Percentiles rank a stretch among this genome's conserved stretches.
Conservation (phyloP, 2,888 invertebrate genomes). For the Atherix ibis region DNA sequence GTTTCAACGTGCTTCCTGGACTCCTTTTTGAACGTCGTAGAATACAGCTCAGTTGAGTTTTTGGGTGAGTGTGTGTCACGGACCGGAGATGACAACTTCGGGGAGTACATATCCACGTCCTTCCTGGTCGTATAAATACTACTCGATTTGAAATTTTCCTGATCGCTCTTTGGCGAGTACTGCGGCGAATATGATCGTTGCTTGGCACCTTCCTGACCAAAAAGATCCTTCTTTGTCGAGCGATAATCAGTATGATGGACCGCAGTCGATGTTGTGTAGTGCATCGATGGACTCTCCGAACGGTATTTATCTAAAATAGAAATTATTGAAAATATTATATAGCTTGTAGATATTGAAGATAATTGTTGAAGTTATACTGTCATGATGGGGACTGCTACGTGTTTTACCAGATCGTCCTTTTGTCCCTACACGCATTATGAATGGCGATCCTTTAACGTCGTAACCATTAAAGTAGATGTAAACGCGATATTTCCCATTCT, state of each 20-base stretch:
- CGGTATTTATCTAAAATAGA: conserved; percentile 21
- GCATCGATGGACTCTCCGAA: conserved; percentile 32
- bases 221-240: conserved; percentile 16
- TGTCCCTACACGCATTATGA: conserved; percentile 71
- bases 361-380: too few relatives aligned
- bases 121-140: conserved; percentile 26
- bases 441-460: conserved; percentile 69
- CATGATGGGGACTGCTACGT: conserved; percentile 39
- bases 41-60: conserved; percentile 25
- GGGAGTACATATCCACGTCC: conserved; percentile 25
- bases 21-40: conserved; percentile 24
- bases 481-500: conserved; percentile 62
- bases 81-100: conserved; percentile 19
- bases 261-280: conserved; percentile 27
- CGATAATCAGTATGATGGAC: conserved; percentile 29
- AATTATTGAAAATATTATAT: too few relatives aligned
- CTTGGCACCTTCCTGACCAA: conserved; percentile 16
- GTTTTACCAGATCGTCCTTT: conserved; percentile 41
- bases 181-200: conserved; percentile 31
- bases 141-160: conserved; percentile 25
- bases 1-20: conserved; percentile 14
- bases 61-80: conserved; percentile 21
- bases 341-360: too few relatives aligned
- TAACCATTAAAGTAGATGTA: conserved; percentile 91
- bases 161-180: conserved; percentile 26